Conservation (phyloP, 2,797 vertebrate genomes). For the Percopsis omiscomaycus region DNA sequence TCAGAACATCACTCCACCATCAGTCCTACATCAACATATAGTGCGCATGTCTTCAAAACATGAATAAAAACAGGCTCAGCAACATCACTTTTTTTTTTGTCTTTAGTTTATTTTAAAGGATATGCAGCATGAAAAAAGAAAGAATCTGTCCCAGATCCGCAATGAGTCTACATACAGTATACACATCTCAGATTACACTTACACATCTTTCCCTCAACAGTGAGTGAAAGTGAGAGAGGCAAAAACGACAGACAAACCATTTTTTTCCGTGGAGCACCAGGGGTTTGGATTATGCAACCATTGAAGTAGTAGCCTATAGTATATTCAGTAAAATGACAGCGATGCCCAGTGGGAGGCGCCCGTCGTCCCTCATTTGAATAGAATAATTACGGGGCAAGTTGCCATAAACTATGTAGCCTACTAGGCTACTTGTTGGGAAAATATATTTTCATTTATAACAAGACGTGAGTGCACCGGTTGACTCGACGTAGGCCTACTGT, state of each 20-base stretch:
- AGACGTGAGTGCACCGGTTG: no score
- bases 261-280: no score
- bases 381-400: conserved; percentile 53
- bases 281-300: neutral
- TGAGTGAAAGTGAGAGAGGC: neutral
- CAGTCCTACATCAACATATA: neutral
- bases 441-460: no score
- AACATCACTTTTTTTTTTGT: neutral
- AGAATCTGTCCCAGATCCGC: no score
- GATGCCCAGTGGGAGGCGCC: conserved; percentile 67
- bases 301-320: neutral
- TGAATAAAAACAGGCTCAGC: neutral
- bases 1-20: conserved; percentile 4
- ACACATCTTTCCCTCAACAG: neutral
- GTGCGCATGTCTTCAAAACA: conserved; percentile 8
- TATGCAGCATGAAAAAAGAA: no score
- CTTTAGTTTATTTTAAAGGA: neutral
- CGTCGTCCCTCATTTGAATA: conserved; percentile 53
- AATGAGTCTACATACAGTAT: no score
- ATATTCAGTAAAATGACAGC: conserved; percentile 38
- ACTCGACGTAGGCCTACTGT: no score
- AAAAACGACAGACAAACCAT: neutral
- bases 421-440: no score
- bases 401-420: conserved; percentile 12
- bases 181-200: no score